phyloP scores from a whole-genome alignment of 2,888 invertebrate species.

The Disparrhopalites patrizii region DNA sequence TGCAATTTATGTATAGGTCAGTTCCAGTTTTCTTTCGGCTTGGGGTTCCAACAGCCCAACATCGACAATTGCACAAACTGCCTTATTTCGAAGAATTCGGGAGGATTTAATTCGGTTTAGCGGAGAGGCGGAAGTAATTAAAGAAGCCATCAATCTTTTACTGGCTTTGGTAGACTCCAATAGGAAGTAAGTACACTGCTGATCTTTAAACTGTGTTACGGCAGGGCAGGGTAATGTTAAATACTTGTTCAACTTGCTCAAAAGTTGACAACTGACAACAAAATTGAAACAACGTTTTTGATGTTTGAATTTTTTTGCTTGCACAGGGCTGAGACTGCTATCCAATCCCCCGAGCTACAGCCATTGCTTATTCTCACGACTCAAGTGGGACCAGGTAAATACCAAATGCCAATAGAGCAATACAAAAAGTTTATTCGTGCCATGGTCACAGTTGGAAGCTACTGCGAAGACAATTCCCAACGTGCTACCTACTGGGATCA shows the following conservation, averaged over 20 bases:
- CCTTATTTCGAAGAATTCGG: conserved; percentile 63
- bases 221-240: too few relatives aligned
- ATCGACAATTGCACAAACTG: conserved; percentile 61
- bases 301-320: too few relatives aligned
- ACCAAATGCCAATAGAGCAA: conserved; percentile 58
- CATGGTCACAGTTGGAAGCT: conserved; percentile 64
- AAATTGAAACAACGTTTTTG: too few relatives aligned
- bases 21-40: conserved; percentile 60
- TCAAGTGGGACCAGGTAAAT: conserved; percentile 51
- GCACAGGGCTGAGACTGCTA: conserved; percentile 51
- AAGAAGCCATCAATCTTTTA: conserved; percentile 63
- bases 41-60: conserved; percentile 66
- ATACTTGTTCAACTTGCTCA: too few relatives aligned
- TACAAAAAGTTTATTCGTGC: conserved; percentile 68
- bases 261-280: too few relatives aligned
- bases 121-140: conserved; percentile 61
- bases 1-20: conserved; percentile 55
- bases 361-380: conserved; percentile 49
- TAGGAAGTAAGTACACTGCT: conserved; percentile 53
- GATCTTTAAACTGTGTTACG: too few relatives aligned
- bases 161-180: conserved; percentile 56
- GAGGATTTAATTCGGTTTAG: conserved; percentile 61
- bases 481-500: conserved; percentile 50
- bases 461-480: conserved; percentile 51
- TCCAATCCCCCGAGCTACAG: conserved; percentile 52